phyloP scores from a whole-genome alignment of 2,113 vertebrate species.

The Pterocles orientalis region DNA sequence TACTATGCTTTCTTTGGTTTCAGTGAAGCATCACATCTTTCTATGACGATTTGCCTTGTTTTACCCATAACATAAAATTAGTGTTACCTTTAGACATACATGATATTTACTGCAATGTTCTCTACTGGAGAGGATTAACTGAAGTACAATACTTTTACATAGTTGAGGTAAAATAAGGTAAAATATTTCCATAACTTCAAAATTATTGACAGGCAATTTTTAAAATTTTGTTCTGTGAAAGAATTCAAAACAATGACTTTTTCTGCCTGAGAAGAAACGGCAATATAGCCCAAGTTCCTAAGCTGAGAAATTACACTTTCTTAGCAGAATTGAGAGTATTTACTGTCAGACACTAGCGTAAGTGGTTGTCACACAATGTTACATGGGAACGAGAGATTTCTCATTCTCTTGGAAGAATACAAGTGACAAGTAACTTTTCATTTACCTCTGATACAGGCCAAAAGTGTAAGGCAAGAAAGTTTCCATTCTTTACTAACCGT shows the following conservation, averaged over 20 bases:
- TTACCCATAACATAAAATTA: background rate
- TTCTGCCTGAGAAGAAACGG: background rate
- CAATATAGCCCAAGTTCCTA: background rate
- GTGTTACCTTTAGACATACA: background rate
- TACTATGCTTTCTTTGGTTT: background rate
- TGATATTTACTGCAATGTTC: background rate
- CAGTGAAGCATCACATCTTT: background rate
- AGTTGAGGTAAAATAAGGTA: background rate
- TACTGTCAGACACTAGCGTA: accelerated
- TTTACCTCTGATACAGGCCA: background rate
- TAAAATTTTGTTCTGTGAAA: background rate
- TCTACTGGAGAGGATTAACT: background rate
- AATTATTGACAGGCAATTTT: background rate
- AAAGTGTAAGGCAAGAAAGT: background rate
- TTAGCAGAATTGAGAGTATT: background rate
- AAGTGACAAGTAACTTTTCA: background rate
- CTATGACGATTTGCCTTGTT: background rate
- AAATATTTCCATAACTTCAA: background rate
- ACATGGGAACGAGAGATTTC: background rate
- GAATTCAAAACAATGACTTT: background rate
- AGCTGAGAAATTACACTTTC: background rate
- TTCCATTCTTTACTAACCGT: background rate
- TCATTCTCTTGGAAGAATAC: background rate
- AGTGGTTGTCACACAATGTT: background rate
- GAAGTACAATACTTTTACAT: background rate